These are phyloP conservation scores for Oegoconia quadripuncta DNA, from an alignment of 2,888 invertebrate genomes.

Conservation along the genomic window DNA sequence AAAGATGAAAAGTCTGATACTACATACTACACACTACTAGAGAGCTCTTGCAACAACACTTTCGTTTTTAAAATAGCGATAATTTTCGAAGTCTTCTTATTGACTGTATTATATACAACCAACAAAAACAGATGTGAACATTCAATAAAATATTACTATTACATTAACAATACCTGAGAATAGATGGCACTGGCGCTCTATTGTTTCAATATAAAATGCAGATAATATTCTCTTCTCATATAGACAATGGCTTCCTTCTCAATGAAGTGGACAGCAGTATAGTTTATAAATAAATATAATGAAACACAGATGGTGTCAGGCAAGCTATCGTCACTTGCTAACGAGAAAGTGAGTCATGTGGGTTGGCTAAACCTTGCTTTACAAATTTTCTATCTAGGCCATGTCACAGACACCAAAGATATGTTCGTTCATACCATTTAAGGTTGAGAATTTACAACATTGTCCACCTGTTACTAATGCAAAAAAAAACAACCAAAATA, in stretches of 20 bases:
- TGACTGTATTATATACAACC: too few species aligned
- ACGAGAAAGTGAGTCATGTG: slow-evolving; percentile 48
- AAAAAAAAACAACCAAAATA: slow-evolving; percentile 1
- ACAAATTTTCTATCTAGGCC: slow-evolving; percentile 46
- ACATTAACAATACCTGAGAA: too few species aligned
- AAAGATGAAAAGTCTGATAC: too few species aligned
- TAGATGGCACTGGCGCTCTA: too few species aligned
- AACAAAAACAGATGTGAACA: background rate
- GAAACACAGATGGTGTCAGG: slow-evolving; percentile 31
- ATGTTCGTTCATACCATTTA: slow-evolving; percentile 60
- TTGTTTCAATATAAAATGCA: too few species aligned
- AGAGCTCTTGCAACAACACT: too few species aligned
- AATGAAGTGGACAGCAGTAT: background rate
- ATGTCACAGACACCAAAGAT: slow-evolving; percentile 43
- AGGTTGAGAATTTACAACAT: slow-evolving; percentile 42
- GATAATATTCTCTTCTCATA: background rate
- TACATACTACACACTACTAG: too few species aligned
- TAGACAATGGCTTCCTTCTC: background rate
- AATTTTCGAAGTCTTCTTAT: too few species aligned
- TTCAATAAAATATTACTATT: background rate
- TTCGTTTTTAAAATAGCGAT: too few species aligned
- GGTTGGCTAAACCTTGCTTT: slow-evolving; percentile 37
- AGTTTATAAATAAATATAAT: slow-evolving; percentile 42
- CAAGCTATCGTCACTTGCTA: slow-evolving; percentile 42
- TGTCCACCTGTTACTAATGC: slow-evolving; percentile 36